Conservation (phyloP, 2,797 vertebrate genomes). For the Eulemur rubriventer region DNA sequence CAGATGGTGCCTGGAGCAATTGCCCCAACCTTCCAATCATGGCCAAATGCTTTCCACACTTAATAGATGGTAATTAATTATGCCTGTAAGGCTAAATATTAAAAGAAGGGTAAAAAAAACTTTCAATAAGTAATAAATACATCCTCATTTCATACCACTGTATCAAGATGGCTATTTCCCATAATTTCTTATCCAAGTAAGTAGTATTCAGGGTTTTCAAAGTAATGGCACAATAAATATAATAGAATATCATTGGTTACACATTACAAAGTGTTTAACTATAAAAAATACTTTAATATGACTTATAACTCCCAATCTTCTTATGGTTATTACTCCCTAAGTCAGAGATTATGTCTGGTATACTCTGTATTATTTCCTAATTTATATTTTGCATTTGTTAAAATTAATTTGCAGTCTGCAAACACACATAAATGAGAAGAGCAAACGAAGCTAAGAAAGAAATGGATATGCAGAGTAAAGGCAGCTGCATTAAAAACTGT, state of each 20-base stretch:
- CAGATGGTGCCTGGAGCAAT: not conserved
- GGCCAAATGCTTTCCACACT: not conserved
- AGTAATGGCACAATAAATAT: not conserved
- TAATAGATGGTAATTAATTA: not conserved
- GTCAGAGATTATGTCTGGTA: not conserved
- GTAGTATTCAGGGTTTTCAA: conserved; percentile 1
- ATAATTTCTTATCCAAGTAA: conserved; percentile 26
- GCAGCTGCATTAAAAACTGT: not conserved
- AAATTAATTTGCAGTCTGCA: not conserved
- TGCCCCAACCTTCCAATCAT: not conserved
- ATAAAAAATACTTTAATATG: conserved; percentile 17
- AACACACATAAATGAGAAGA: not conserved
- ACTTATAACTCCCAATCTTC: not conserved
- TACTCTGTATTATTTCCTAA: not conserved
- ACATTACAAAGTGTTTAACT: not conserved
- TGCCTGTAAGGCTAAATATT: not conserved
- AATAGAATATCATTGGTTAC: not conserved
- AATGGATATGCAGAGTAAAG: not conserved
- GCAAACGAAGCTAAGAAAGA: not conserved
- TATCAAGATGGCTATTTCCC: conserved; percentile 5
- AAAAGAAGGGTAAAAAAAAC: not conserved
- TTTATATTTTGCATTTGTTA: not conserved
- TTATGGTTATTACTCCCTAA: not conserved
- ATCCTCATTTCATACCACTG: not conserved
- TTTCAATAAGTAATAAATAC: conserved; percentile 23